Evolutionary conservation across 2,797 vertebrate genomes (phyloP), one percentile per base, ranked within the genome.

Genomic region (Acanthopagrus latus): DNA sequence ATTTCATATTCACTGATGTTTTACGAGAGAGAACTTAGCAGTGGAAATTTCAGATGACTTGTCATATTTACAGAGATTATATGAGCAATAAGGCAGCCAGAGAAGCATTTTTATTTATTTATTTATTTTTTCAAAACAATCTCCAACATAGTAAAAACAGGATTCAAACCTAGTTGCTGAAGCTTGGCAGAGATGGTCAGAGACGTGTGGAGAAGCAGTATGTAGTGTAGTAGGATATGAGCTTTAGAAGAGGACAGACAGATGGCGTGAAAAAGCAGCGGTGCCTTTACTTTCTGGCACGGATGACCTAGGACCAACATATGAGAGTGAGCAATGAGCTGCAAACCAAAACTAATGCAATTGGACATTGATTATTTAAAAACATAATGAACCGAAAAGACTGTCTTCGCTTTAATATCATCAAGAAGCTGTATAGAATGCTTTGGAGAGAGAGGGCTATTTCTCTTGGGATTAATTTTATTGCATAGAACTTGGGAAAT

Each of bases 271-370:
- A 80, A 83, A 75, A 86, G 78, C 75, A 83, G 81, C 0, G 0
- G 38, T 25, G 83, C 72, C 33, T 81, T 41, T 78, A 58, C 62
- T 87, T 68, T 74, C 59, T 77, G 58, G 44, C 74, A 81, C 13
- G 51, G 73, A 67, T 90, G 79, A 89, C 87, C 84, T 58, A 59
- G 55, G 82, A 82, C 64, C 68, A 83, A 72, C 41, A 52, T 69
- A 76, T 17, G 52, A 76, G 48, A 33, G 55, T 60, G 59, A 69
- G 62, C 81, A 57, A 54, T 46, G 65, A 72, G 59, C 76, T 81
- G 64, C 63, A 86, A 81, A 86, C 78, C 59, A 85, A 86, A 78
- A 27, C 58, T 90, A 89, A 90, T 83, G 63, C 82, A 90, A 89
- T 86, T 88, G 74, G 77, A 74, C 72, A 81, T 66, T 83, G 81